Evolutionary conservation across 2,888 invertebrate species (phyloP).

Genomic region (Dicranocentrus wangi): DNA sequence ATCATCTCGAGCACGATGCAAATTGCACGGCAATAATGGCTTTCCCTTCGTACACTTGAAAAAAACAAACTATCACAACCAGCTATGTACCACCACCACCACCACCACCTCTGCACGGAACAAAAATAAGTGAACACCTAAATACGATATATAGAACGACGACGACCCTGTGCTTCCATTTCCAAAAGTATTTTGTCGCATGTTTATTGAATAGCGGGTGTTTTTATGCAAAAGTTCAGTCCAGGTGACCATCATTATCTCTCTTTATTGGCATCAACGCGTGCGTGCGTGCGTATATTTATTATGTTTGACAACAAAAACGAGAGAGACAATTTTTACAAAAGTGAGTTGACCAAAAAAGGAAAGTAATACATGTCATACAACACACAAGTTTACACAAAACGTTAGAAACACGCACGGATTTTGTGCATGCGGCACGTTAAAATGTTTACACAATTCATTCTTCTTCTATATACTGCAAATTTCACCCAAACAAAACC

Average conservation of each 20-base stretch:
- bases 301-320: neutral
- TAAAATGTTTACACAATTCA: too few relatives aligned
- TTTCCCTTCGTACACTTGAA: too few relatives aligned
- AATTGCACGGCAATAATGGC: too few relatives aligned
- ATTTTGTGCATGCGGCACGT: too few relatives aligned
- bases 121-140: neutral
- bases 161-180: conserved; percentile 59
- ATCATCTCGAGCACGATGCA: too few relatives aligned
- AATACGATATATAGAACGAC: neutral
- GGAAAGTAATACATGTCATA: too few relatives aligned
- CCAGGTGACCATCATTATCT: neutral
- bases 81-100: too few relatives aligned
- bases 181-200: conserved; percentile 36
- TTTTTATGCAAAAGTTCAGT: neutral
- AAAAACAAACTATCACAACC: too few relatives aligned
- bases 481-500: too few relatives aligned
- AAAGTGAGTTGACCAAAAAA: neutral
- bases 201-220: neutral
- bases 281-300: neutral
- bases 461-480: too few relatives aligned
- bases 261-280: neutral
- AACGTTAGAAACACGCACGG: too few relatives aligned
- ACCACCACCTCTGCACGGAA: neutral
- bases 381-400: too few relatives aligned
- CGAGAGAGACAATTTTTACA: neutral